Evolutionary conservation across 1,140 invertebrate genomes (phyloP), one percentile per base, ranked within the genome.

Genomic region (Pachypeltis micranthus): DNA sequence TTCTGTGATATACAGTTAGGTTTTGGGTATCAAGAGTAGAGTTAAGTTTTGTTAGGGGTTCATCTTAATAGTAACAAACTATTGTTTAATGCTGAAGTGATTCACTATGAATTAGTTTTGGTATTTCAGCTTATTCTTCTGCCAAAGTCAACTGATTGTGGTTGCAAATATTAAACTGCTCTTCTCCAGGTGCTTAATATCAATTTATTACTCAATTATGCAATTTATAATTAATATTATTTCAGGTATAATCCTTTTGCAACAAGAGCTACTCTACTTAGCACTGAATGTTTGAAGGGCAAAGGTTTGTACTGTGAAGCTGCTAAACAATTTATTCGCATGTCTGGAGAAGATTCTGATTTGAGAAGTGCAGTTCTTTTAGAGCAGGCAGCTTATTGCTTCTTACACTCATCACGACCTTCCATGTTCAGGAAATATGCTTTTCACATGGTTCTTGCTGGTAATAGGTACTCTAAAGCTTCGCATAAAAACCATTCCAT

Each of bases 371-470:
- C 94, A 7, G 76, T 98, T 63, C 77, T 98, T 56, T 75, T 98
- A 16, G 96, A 98, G 76, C 95, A 98, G 76, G 93, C 95, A 0
- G 87, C 94, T 0, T 89, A 95, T 71, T 96, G 92, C 72, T 98
- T 93, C 72, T 78, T 97, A 25, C 75, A 79, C 60, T 82, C 79
- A 2, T 76, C 79, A 1, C 83, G 84, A 44, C 81, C 83, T 1
- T 70, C 74, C 2, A 89, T 93, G 85, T 82, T 88, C 64, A 79
- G 95, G 54, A 98, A 97, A 75, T 97, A 95, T 74, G 90, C 94
- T n/a, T 97, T 98, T 74, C 93, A 98, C 71, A 88, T 93, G 79
- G 93, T 98, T 21, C 77, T 98, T 16, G 91, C 95, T 55, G 95
- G 95, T 2, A 91, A 96, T 74, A 78, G 93, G 62, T 97, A 84